Conservation (phyloP, 2,113 vertebrate species). For the Helogale parvula region DNA sequence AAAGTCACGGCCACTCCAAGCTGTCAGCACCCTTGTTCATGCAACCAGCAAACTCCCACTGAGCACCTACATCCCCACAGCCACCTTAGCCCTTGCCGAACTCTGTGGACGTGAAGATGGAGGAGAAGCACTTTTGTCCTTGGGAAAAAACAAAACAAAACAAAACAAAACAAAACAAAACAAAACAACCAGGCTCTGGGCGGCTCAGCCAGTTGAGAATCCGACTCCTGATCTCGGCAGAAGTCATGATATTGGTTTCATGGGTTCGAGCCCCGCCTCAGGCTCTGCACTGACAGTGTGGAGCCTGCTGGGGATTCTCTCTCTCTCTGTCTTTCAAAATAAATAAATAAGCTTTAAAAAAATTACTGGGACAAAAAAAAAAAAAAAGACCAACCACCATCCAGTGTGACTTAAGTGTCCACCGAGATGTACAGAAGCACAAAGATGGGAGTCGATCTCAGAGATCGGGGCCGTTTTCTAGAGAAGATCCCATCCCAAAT, state of each 20-base stretch:
- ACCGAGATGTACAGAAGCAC: neutral
- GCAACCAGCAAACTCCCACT: neutral
- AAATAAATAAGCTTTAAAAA: neutral
- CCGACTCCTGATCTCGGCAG: neutral
- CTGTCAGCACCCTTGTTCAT: neutral
- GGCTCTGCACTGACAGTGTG: neutral
- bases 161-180: neutral
- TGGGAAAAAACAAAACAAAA: neutral
- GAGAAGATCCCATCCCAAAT: neutral
- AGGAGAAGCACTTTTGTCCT: neutral
- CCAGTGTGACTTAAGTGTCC: neutral
- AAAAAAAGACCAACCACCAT: neutral
- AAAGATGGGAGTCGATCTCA: neutral
- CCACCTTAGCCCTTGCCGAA: accelerated
- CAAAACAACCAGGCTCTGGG: neutral
- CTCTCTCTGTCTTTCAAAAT: neutral
- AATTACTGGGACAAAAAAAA: neutral
- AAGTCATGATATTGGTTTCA: neutral
- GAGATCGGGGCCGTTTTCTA: neutral
- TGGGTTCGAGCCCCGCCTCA: accelerated
- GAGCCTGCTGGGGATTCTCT: neutral
- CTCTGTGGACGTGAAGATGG: neutral
- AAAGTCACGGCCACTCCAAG: neutral
- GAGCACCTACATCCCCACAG: accelerated
- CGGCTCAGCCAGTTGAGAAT: neutral